Evolutionary conservation across 2,113 vertebrate genomes (phyloP), one percentile per base, ranked within the genome.

Genomic region (Desmodus rotundus): DNA sequence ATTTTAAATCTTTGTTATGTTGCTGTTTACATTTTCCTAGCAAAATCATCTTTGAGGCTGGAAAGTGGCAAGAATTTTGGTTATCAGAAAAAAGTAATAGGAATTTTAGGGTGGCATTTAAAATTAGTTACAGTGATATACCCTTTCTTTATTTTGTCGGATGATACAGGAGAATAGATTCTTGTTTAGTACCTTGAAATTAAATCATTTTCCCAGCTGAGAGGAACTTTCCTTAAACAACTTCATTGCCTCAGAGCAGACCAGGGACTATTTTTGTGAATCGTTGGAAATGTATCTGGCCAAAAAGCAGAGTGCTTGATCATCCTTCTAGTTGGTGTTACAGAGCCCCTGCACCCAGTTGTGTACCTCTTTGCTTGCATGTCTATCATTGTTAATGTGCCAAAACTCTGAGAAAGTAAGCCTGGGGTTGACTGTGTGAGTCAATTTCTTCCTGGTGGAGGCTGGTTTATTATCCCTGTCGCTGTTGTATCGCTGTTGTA

Each of bases 361-460:
- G 93, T 83, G 78, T 88, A 41, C 26, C 19, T 81, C 58, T 54
- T 89, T 80, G 36, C 81, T 86, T 74, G 45, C 26, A 31, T 41
- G 92, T 93, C 47, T 33, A 36, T 96, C 96, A 95, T 63, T 22
- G 52, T 96, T 96, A 84, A 88, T 38, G 67, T 78, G 87, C 20
- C 73, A 73, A 13, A 92, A 61, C 58, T n/a, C 31, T 38, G 43
- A 82, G 26, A 4, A 41, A 63, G 28, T 6, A 61, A 56, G 36
- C n/a, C 70, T 67, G 36, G 26, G 84, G 80, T 36, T 63, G 67
- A 58, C 63, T 68, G 47, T 54, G 7, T 10, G 54, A 68, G 24
- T 96, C 72, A 56, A 1, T 82, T 74, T 96, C 90, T 56, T 54
- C 67, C 85, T 20, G 0, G 28, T 17, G 3, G 17, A 88, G 54